phyloP scores from a whole-genome alignment of 2,113 vertebrate species.

The Apaloderma vittatum region DNA sequence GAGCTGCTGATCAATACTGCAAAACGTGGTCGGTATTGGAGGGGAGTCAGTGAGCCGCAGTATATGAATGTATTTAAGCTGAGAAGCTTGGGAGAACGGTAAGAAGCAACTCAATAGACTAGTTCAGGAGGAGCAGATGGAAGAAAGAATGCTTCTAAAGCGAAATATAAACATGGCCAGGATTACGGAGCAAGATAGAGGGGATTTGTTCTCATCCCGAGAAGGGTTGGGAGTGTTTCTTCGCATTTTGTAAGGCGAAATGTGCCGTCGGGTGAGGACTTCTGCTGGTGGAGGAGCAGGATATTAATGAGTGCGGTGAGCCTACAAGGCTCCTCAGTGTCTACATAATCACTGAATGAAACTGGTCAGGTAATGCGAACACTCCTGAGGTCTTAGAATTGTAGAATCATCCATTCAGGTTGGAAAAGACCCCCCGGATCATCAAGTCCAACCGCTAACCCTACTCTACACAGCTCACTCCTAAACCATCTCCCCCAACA shows the following conservation, averaged over 20 bases:
- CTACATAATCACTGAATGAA: not conserved
- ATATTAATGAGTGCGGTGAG: not conserved
- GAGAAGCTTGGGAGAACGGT: not conserved
- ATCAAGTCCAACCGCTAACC: too few relatives aligned
- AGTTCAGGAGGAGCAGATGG: not conserved
- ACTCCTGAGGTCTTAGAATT: not conserved
- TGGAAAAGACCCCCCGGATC: too few relatives aligned
- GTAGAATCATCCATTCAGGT: too few relatives aligned
- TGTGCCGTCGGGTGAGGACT: not conserved
- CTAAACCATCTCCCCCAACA: too few relatives aligned
- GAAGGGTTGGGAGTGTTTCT: not conserved
- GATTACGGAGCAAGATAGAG: not conserved
- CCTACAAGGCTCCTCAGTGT: not conserved
- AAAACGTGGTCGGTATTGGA: not conserved
- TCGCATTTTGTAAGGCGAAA: not conserved
- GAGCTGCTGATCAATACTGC: not conserved
- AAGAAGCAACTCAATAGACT: not conserved
- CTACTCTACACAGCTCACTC: too few relatives aligned
- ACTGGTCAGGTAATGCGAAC: not conserved
- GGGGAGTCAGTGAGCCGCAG: not conserved
- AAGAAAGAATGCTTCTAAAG: not conserved
- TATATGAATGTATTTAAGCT: not conserved
- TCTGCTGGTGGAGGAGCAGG: not conserved
- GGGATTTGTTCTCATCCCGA: conserved; percentile 27
- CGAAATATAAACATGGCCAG: not conserved